These are phyloP conservation scores for Acrocephalus scirpaceus DNA, from an alignment of 2,797 vertebrate genomes.

Conservation along the genomic window DNA sequence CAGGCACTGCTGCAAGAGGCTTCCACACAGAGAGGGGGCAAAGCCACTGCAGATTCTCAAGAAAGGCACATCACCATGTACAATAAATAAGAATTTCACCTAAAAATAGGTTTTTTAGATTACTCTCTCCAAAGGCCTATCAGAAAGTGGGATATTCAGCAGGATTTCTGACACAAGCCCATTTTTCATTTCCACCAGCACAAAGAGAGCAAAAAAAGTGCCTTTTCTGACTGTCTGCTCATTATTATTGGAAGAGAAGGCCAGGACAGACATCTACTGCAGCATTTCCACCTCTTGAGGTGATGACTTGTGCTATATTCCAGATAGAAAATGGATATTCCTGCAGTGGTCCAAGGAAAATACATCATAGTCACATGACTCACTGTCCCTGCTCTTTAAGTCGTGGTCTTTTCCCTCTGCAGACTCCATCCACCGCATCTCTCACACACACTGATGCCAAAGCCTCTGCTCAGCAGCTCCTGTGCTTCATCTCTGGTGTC, in stretches of 20 bases:
- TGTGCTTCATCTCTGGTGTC: not conserved
- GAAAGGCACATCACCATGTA: not conserved
- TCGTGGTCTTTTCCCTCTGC: not conserved
- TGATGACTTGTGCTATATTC: not conserved
- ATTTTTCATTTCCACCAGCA: not conserved
- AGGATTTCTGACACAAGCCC: not conserved
- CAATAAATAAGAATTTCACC: not conserved
- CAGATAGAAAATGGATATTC: not conserved
- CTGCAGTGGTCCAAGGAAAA: slow-evolving; percentile 21
- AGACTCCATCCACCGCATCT: not conserved
- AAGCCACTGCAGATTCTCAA: not conserved
- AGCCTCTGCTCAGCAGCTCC: not conserved
- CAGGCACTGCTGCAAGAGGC: not conserved
- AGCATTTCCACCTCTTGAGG: not conserved
- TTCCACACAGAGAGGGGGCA: not conserved
- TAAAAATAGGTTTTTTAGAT: not conserved
- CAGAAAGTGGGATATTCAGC: not conserved
- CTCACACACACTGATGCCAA: not conserved
- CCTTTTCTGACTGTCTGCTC: not conserved
- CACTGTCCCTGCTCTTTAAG: slow-evolving; percentile 10
- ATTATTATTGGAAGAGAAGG: slow-evolving; percentile 8
- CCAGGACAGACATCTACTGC: not conserved
- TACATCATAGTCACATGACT: not conserved
- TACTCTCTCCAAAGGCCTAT: not conserved
- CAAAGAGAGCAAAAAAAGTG: not conserved